Evolutionary conservation across 2,113 vertebrate species (phyloP), one percentile per base, ranked within the genome.

Genomic region (Malurus alboscapulatus): DNA sequence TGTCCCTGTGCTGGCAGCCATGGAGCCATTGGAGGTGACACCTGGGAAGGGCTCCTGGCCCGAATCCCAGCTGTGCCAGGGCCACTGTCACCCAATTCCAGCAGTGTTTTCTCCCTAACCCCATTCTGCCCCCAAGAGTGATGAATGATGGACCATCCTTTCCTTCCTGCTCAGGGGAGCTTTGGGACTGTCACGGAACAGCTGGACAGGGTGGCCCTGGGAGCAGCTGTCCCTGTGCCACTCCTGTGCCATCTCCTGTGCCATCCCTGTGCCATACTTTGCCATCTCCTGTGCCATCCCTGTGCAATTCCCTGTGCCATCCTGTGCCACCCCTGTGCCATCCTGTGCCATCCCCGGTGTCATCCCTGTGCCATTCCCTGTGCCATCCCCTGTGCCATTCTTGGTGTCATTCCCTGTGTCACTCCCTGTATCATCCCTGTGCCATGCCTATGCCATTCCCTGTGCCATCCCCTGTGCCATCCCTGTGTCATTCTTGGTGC

Each of bases 381-480:
- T n/a, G 54, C 22, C 12, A 34, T 14, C 34, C 38, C 38, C 63
- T 18, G 22, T 47, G 11, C 0, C 22, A 26, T 0, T 6, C 42
- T 21, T 30, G 6, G 30, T 32, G 10, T 1, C 42, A 65, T 3
- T 4, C 40, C 19, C 29, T 16, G 40, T 22, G 9, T 2, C 61
- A 32, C 3, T 7, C 25, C 59, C 26, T 13, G 17, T 42, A 12
- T 13, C 27, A 63, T 7, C 4, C 11, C 34, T 14, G 32, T 66
- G 32, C 2, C 32, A 19, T 34, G 34, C 34, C 34, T 34, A 34
- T 34, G 34, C 34, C 34, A 34, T 1, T 6, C 22, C 30, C 32
- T 14, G 45, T 26, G 24, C 1, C 44, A n/a, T 0, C 9, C 42
- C 42, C 32, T 34, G 44, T 67, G 44, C 2, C 17, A 27, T 0